A percentile compares a stretch with the other conserved stretches of the same genome.
Conservation (phyloP, 2,797 vertebrate genomes). For the Alectoris magna region DNA sequence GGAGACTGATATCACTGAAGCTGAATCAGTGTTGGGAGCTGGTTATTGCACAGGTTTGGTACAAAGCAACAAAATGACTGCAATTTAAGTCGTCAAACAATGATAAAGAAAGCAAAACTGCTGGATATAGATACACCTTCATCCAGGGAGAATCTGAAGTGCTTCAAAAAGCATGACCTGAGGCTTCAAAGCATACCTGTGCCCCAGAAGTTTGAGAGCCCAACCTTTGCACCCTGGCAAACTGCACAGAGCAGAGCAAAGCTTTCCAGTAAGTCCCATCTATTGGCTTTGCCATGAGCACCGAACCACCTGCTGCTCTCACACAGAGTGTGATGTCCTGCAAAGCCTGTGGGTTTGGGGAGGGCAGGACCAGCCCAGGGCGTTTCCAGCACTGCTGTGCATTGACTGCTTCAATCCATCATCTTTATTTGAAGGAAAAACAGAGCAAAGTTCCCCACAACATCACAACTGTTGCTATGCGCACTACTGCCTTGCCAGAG, state of each 20-base stretch:
- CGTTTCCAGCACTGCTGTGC: rapidly evolving
- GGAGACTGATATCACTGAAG: background rate
- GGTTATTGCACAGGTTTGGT: background rate
- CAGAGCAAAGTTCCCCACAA: background rate
- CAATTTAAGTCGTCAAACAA: background rate
- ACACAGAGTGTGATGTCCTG: rapidly evolving
- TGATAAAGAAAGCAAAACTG: background rate
- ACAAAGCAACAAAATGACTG: background rate
- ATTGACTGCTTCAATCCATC: background rate
- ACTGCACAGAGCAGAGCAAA: rapidly evolving
- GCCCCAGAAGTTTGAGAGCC: background rate
- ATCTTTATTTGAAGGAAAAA: background rate
- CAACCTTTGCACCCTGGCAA: background rate
- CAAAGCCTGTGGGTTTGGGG: rapidly evolving
- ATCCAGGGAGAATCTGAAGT: background rate
- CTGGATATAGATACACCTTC: background rate
- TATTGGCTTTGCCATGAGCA: rapidly evolving
- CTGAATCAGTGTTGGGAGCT: background rate
- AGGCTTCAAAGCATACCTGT: background rate
- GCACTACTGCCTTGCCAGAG: background rate
- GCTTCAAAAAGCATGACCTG: background rate
- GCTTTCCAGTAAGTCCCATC: rapidly evolving
- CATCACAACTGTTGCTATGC: background rate
- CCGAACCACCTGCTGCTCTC: rapidly evolving
- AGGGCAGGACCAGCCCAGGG: background rate